These are phyloP conservation scores for Marmota monax DNA, from an alignment of 2,113 vertebrate genomes.

Conservation along the genomic window DNA sequence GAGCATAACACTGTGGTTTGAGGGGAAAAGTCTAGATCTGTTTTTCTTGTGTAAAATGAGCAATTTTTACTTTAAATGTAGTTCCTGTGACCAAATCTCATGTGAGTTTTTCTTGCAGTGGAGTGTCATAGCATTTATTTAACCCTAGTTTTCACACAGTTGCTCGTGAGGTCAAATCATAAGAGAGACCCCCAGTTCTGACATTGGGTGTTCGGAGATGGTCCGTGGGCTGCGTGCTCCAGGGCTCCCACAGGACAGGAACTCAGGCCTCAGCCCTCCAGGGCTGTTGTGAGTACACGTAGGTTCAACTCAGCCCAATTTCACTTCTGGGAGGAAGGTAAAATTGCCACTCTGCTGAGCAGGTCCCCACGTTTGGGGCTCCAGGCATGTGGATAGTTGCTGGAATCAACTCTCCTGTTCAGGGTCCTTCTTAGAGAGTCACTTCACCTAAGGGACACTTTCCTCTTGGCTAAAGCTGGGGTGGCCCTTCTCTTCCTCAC, in stretches of 20 bases:
- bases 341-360: too few relatives aligned
- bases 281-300: rapidly evolving
- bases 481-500: not conserved
- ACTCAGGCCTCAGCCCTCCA: rapidly evolving
- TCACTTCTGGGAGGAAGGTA: not conserved
- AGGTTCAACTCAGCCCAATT: not conserved
- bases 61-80: not conserved
- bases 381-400: not conserved
- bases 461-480: not conserved
- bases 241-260: rapidly evolving
- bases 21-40: not conserved
- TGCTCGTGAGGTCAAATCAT: not conserved
- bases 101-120: not conserved
- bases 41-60: not conserved
- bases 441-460: too few relatives aligned
- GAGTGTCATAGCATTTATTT: not conserved
- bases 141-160: not conserved
- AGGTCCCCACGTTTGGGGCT: rapidly evolving
- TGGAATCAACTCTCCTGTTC: not conserved
- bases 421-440: not conserved
- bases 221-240: rapidly evolving
- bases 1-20: not conserved
- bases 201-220: not conserved
- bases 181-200: not conserved
- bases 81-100: not conserved